Conservation (phyloP, 1,140 invertebrate genomes). For the Stenopsyche tienmushanensis region DNA sequence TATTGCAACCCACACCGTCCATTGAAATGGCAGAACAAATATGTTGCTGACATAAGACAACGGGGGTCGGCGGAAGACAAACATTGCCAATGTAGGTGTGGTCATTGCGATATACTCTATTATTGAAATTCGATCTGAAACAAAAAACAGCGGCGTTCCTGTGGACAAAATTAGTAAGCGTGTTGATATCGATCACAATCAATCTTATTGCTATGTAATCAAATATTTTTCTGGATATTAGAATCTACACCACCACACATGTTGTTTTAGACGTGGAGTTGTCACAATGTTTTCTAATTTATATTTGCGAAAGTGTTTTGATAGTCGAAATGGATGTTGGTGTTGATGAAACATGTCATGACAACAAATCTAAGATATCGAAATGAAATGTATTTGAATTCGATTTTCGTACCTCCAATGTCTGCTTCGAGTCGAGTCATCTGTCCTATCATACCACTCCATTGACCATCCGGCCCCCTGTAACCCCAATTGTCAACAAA, state of each 20-base stretch:
- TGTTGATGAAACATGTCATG: too few relatives aligned
- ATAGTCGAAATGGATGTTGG: too few relatives aligned
- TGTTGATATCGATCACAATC: too few relatives aligned
- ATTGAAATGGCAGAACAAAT: constrained; percentile 63
- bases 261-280: too few relatives aligned
- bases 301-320: too few relatives aligned
- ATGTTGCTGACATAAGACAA: constrained; percentile 64
- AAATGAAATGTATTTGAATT: too few relatives aligned
- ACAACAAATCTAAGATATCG: too few relatives aligned
- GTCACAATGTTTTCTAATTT: too few relatives aligned
- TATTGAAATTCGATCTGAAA: constrained; percentile 49
- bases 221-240: not conserved
- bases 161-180: too few relatives aligned
- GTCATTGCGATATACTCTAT: constrained; percentile 65
- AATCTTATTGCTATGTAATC: too few relatives aligned
- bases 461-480: constrained; percentile 44
- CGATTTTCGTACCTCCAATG: constrained; percentile 38
- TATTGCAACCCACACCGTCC: constrained; percentile 61
- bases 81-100: constrained; percentile 58
- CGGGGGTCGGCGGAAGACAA: constrained; percentile 65
- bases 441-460: constrained; percentile 50
- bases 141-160: constrained; percentile 49
- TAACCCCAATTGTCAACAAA: constrained; percentile 52
- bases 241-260: too few relatives aligned
- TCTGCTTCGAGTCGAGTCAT: constrained; percentile 34